A percentile compares a stretch with the other conserved stretches of the same genome.
Conservation (phyloP, 2,888 invertebrate genomes). For the Tricholauxania praeusta region DNA sequence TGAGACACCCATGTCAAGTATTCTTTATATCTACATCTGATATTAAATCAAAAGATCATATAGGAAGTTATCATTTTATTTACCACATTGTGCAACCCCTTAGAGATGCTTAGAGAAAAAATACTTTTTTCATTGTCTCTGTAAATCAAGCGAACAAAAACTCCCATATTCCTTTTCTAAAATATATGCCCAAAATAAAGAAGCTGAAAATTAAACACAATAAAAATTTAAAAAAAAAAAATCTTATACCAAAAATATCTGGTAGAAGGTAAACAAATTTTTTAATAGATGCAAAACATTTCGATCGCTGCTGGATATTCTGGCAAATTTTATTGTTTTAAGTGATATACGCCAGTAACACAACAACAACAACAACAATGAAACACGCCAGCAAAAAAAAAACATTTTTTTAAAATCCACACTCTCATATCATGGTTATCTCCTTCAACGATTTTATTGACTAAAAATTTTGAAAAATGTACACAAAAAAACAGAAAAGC, state of each 20-base stretch:
- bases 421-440: conserved; percentile 4
- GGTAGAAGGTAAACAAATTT: conserved; percentile 16
- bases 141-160: too few species aligned
- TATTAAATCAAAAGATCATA: too few species aligned
- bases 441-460: conserved; percentile 30
- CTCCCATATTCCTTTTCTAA: too few species aligned
- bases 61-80: too few species aligned
- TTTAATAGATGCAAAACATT: conserved; percentile 34
- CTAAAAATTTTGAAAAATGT: conserved; percentile 22
- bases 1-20: too few species aligned
- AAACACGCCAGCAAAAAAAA: conserved; percentile 8
- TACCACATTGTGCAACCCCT: too few species aligned
- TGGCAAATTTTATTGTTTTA: conserved; percentile 44
- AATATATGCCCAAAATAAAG: not conserved
- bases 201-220: conserved; percentile 23
- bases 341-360: conserved; percentile 6
- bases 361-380: conserved; percentile 17
- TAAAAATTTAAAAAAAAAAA: not conserved
- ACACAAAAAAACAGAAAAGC: conserved; percentile 3
- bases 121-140: too few species aligned
- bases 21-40: too few species aligned
- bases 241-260: conserved; percentile 22
- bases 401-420: not conserved
- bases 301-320: conserved; percentile 41
- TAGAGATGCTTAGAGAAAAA: too few species aligned